A percentile compares a stretch with the other conserved stretches of the same genome.
Evolutionary conservation across 2,113 vertebrate genomes (phyloP).

Genomic region (Rhinogobius similis): DNA sequence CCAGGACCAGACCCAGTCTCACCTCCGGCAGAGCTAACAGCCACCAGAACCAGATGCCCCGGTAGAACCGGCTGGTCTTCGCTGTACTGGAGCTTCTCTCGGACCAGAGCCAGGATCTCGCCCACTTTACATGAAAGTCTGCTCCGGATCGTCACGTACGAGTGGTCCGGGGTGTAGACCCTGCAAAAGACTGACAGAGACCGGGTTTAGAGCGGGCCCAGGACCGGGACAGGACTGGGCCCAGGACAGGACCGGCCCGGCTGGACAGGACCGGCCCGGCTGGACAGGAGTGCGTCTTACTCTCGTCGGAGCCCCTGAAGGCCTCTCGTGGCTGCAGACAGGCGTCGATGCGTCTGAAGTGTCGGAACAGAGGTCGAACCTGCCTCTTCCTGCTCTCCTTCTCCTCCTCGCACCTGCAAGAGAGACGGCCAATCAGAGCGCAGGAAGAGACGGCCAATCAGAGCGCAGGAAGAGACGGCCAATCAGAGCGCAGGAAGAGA

Average conservation of each 20-base stretch:
- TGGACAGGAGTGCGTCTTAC: background rate
- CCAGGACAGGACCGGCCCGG: no score
- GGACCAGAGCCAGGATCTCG: slow-evolving; percentile 91
- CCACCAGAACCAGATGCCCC: slow-evolving; percentile 88
- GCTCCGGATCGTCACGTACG: slow-evolving; percentile 95
- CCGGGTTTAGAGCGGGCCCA: background rate
- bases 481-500: background rate
- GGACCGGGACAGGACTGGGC: background rate
- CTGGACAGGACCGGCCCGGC: no score
- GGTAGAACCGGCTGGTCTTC: slow-evolving; percentile 87
- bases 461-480: no score
- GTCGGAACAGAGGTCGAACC: slow-evolving; percentile 93
- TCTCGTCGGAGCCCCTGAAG: slow-evolving; percentile 88
- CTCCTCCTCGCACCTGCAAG: slow-evolving; percentile 84
- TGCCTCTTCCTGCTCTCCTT: slow-evolving; percentile 89
- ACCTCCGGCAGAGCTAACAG: slow-evolving; percentile 92
- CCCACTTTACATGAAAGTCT: slow-evolving; percentile 92
- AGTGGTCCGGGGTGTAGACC: slow-evolving; percentile 96
- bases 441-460: background rate
- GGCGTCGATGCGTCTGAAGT: slow-evolving; percentile 93
- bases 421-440: background rate
- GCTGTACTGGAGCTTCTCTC: slow-evolving; percentile 94
- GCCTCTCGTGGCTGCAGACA: slow-evolving; percentile 95
- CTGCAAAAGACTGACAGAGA: slow-evolving; percentile 88
- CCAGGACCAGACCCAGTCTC: background rate